phyloP scores from a whole-genome alignment of 2,888 invertebrate genomes.

The Dryobotodes eremita region DNA sequence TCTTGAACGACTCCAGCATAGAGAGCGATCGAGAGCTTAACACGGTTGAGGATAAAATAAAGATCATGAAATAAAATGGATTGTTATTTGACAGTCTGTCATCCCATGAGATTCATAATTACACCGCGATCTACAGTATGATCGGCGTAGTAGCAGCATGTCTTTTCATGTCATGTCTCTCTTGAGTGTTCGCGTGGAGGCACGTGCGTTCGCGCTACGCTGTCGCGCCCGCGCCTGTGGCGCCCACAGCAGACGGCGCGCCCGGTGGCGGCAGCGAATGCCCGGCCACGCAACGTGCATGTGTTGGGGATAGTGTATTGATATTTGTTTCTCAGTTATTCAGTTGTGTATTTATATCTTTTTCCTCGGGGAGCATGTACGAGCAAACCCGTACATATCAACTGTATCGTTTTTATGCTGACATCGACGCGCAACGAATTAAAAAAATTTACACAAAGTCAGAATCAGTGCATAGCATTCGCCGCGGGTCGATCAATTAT shows the following conservation, averaged over 20 bases:
- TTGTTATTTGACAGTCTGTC: background rate
- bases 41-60: conserved; percentile 12
- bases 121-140: conserved; percentile 14
- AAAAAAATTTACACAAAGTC: too few relatives aligned
- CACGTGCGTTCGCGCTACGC: background rate
- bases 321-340: too few relatives aligned
- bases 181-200: background rate
- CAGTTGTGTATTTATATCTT: too few relatives aligned
- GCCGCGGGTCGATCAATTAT: too few relatives aligned
- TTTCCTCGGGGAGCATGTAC: too few relatives aligned
- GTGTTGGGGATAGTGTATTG: conserved; percentile 18
- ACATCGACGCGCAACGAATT: too few relatives aligned
- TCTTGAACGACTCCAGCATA: conserved; percentile 16
- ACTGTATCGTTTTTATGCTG: too few relatives aligned
- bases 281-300: background rate
- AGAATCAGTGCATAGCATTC: too few relatives aligned
- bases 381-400: too few relatives aligned
- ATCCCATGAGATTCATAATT: conserved; percentile 11
- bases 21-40: conserved; percentile 10
- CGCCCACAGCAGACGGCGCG: background rate
- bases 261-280: background rate
- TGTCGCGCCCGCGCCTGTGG: background rate
- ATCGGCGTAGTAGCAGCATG: conserved; percentile 13
- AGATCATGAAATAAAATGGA: background rate
- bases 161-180: too few relatives aligned